Base-by-base conservation (phyloP, 1,140 invertebrate genomes). In the Drosophila serrata region DNA sequence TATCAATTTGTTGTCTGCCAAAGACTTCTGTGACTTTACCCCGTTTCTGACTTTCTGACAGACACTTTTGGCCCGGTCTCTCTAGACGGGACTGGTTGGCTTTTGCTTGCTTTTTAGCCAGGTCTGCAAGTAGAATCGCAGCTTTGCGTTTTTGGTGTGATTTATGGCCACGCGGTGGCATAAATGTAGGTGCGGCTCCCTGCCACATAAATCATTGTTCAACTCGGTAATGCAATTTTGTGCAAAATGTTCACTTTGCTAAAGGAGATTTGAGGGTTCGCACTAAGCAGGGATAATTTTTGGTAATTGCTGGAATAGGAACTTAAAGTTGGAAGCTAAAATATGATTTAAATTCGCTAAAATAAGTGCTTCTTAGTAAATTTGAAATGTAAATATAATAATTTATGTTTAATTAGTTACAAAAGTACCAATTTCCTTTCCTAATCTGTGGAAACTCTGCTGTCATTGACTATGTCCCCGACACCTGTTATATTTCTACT, bases 1-100 rank as follows among this genome's bases (percentile, higher is more conserved):
- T 87, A 87, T 87, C 84, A 87, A 87, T 87, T 88, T 87, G 84
- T 87, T 87, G 84, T 87, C 84, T 86, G 79, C 72, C 46, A 72
- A 72, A 76, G 76, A 79, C 81, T 85, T 84, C 68, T 72, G 68
- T 72, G 68, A 22, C 63, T 48, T 29, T 68, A 63, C 49, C 49
- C 33, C 63, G 63, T 19, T 70, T 68, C 69, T 63, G 68, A 29
- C 65, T 70, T 43, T 73, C 67, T 81, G 79, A 72, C 73, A 77
- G 79, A 77, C 72, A 75, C 59, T 81, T 81, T 69, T 35, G 72
- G 60, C 35, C 51, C 37, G 69, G 11, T 42, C 40, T 55, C 37
- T 42, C n/a, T 24, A 4, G 40, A 24, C 70, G 29, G 37, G 31
- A 8, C 61, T 43, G 40, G 24, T 39, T 51, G 35, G 29, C 22